Evolutionary conservation across 2,797 vertebrate species (phyloP), one percentile per base, ranked within the genome.

Genomic region (Cuculus canorus): DNA sequence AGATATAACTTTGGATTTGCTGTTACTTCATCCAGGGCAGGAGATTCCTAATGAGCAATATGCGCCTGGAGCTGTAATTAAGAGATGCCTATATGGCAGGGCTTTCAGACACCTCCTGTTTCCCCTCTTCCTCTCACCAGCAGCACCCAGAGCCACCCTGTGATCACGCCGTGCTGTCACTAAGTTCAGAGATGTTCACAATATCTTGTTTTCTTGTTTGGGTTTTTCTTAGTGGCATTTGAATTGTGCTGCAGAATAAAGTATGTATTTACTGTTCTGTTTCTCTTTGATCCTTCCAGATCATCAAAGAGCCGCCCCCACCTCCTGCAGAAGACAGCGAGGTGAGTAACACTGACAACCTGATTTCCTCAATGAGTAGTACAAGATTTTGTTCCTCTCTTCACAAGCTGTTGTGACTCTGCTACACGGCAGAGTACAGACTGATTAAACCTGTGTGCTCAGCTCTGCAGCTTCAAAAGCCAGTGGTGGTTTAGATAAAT

Each of bases 261-360:
- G 3, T 21, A 2, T 9, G 4, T 35, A 90, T 80, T 92, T 22
- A 77, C 50, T 23, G 0, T 64, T 92, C 18, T 95, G 13, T 88
- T 85, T 95, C 53, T 95, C 65, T 90, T 72, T 70, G 22, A 48
- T 56, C 57, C 82, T 96, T 96, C 25, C 88, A 99, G 99, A 99
- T 99, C 94, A 99, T 99, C 96, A 99, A 99, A 53, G 99, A 99
- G 82, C 98, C 99, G 4, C 99, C 99, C 2, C 99, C 99, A 6
- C 98, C 99, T 25, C 97, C 98, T 22, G 96, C 92, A n/a, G 99
- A 99, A 73, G 99, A 99, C 92, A 99, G 99, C 18, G 99, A 99
- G 98, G 99, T 99, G 98, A 98, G 99, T 95, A 60, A 18, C 32
- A 5, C 37, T 7, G 18, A 5, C 5, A 30, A 14, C 24, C 23